A percentile compares a stretch with the other conserved stretches of the same genome.
phyloP scores from a whole-genome alignment of 37 sponge, comb jelly and placozoan species.

The Cladorhizidae sp. region DNA sequence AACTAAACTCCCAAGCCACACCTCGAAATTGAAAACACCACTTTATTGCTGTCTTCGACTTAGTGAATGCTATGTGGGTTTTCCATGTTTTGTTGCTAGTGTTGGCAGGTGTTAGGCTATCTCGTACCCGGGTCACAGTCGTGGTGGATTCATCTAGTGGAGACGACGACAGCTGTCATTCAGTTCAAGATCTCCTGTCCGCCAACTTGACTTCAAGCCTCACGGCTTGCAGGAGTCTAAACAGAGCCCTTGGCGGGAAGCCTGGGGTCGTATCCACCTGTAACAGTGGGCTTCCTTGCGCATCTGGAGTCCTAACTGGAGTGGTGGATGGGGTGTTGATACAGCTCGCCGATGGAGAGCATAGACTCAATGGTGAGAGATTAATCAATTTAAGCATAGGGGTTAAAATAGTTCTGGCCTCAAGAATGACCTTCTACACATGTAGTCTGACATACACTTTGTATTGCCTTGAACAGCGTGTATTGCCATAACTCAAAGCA shows the following conservation, averaged over 20 bases:
- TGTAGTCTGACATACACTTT: too few species aligned
- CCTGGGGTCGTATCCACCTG: neutral
- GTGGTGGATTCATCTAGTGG: slow-evolving; percentile 38
- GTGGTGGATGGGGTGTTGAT: slow-evolving; percentile 3
- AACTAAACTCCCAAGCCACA: too few species aligned
- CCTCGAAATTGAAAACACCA: too few species aligned
- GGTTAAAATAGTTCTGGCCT: too few species aligned
- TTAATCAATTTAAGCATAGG: too few species aligned
- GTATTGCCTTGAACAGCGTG: neutral
- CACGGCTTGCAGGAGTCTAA: neutral
- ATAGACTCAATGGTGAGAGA: slow-evolving; percentile 25
- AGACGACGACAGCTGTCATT: slow-evolving; percentile 31
- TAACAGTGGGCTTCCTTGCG: neutral
- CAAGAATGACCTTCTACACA: too few species aligned
- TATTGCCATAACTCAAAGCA: slow-evolving; percentile 2
- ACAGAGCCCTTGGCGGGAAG: slow-evolving; percentile 18
- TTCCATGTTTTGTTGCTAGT: too few species aligned
- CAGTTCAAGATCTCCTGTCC: slow-evolving; percentile 12
- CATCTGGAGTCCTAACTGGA: neutral
- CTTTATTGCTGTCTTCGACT: too few species aligned
- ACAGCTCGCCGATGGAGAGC: slow-evolving; percentile 20
- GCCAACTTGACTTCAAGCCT: neutral
- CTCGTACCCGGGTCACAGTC: slow-evolving; percentile 1
- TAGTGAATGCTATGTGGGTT: too few species aligned
- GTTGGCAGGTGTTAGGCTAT: neutral